phyloP scores from a whole-genome alignment of 2,797 vertebrate species.

The Arrhamphus sclerolepis region DNA sequence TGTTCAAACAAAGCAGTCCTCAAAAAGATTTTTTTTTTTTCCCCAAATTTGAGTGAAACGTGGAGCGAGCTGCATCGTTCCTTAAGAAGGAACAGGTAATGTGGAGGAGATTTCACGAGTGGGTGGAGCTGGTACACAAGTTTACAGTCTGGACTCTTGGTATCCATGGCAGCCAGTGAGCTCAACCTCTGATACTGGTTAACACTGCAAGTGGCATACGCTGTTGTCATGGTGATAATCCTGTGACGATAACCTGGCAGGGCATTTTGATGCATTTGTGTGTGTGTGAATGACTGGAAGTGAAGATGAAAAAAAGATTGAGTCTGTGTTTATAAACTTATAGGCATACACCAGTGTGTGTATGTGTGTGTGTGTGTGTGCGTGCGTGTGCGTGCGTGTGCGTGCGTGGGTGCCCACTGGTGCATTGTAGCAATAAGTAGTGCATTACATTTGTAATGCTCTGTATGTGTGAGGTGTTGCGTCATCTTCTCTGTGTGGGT shows the following conservation, averaged over 20 bases:
- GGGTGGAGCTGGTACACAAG: constrained; percentile 28
- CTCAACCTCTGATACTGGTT: constrained; percentile 34
- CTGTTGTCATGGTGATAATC: constrained; percentile 70
- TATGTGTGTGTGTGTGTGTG: no score
- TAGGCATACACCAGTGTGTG: no score
- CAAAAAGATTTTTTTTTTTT: no score
- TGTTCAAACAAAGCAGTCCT: neutral
- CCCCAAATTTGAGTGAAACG: neutral
- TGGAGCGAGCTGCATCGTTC: neutral
- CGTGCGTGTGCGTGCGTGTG: no score
- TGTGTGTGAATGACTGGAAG: constrained; percentile 10
- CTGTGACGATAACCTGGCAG: constrained; percentile 27
- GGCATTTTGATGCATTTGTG: constrained; percentile 23
- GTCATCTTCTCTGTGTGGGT: constrained; percentile 73
- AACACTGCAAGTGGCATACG: constrained; percentile 38
- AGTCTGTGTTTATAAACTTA: no score
- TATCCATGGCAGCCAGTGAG: constrained; percentile 29
- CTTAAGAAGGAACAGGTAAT: neutral
- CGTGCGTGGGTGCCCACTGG: no score
- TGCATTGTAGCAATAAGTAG: constrained; percentile 18
- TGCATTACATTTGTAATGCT: constrained; percentile 41
- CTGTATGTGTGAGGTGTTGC: constrained; percentile 67
- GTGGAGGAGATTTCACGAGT: constrained; percentile 11
- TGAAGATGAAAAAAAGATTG: neutral
- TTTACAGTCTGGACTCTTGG: constrained; percentile 34